These are phyloP conservation scores for Catharus fuscescens DNA, from an alignment of 2,113 vertebrate species.

Conservation along the genomic window DNA sequence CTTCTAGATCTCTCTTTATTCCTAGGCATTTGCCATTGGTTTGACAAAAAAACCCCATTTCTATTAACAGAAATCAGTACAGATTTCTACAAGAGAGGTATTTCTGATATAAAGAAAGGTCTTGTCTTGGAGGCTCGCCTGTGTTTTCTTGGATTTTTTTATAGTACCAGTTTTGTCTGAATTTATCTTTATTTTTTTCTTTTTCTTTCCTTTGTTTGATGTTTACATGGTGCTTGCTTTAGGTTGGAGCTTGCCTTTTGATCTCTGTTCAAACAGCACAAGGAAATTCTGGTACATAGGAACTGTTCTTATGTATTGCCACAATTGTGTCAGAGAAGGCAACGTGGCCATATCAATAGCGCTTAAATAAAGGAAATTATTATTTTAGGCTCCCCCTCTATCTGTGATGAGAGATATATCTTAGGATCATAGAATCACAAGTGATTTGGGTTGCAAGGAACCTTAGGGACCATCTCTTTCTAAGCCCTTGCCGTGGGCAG, in stretches of 20 bases:
- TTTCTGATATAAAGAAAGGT: neutral
- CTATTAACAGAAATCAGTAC: neutral
- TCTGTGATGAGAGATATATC: accelerated
- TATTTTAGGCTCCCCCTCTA: neutral
- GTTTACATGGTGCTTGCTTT: neutral
- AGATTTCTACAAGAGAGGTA: neutral
- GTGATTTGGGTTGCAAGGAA: neutral
- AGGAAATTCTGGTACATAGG: neutral
- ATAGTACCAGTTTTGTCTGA: neutral
- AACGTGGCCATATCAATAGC: accelerated
- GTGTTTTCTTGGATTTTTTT: neutral
- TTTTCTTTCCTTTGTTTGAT: neutral
- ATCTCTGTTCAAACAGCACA: neutral
- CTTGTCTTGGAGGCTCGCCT: neutral
- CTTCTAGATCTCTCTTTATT: neutral
- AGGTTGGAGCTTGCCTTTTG: neutral
- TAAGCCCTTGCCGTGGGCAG: neutral
- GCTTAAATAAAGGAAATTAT: neutral
- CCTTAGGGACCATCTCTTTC: neutral
- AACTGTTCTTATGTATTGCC: neutral
- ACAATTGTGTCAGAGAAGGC: neutral
- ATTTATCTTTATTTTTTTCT: neutral
- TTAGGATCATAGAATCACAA: neutral
- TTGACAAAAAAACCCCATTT: neutral
- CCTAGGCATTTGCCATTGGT: neutral